Percentiles rank a stretch among this genome's conserved stretches.
These are phyloP conservation scores for Acomys russatus DNA, from an alignment of 2,797 vertebrate species.

Conservation along the genomic window DNA sequence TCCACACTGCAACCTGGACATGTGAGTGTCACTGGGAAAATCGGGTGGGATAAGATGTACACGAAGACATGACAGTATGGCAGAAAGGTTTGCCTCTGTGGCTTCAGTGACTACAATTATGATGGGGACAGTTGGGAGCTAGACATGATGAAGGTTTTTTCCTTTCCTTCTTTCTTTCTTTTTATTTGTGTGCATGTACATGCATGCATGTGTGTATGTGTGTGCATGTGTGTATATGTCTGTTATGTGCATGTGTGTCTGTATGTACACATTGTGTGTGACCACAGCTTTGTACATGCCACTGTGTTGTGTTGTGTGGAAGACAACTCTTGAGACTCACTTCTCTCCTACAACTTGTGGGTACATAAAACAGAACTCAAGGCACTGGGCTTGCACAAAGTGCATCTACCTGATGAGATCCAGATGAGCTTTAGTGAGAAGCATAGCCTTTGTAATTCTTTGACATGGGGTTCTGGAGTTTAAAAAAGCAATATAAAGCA, in stretches of 20 bases:
- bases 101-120: not conserved
- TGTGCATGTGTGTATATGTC: not conserved
- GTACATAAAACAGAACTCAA: not conserved
- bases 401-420: not conserved
- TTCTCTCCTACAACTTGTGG: not conserved
- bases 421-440: not conserved
- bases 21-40: not conserved
- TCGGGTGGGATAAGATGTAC: not conserved
- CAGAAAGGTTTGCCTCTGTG: not conserved
- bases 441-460: not conserved
- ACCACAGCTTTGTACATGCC: not conserved
- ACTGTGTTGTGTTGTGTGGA: not conserved
- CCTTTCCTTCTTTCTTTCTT: not conserved
- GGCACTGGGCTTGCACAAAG: not conserved
- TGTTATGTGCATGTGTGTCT: not conserved
- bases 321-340: not conserved
- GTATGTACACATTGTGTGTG: not conserved
- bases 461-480: not conserved
- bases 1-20: not conserved
- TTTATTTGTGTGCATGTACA: not conserved
- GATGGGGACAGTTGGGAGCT: not conserved
- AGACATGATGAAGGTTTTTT: not conserved
- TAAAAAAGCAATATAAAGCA: not conserved
- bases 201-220: not conserved
- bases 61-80: not conserved